Conservation (phyloP, 2,888 invertebrate species). For the Cosmopolites sordidus region DNA sequence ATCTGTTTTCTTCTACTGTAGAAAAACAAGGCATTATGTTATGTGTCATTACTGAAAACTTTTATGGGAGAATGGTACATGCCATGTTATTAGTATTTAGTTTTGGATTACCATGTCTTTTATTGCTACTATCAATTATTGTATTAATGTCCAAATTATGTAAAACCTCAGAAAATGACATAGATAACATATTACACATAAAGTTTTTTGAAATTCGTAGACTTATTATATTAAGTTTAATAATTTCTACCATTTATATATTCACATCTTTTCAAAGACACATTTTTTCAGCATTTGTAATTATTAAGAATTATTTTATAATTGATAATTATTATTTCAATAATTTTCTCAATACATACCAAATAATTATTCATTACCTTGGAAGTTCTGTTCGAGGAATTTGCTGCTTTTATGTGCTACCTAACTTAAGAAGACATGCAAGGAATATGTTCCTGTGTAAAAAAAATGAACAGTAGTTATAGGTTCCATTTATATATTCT, state of each 20-base stretch:
- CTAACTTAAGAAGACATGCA: conserved; percentile 31
- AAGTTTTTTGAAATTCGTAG: conserved; percentile 37
- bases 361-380: conserved; percentile 40
- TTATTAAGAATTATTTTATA: neutral
- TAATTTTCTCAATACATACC: conserved; percentile 31
- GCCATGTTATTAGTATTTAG: conserved; percentile 40
- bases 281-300: conserved; percentile 27
- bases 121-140: conserved; percentile 33
- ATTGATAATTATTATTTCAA: conserved; percentile 23
- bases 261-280: conserved; percentile 41
- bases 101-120: conserved; percentile 21
- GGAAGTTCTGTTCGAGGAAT: conserved; percentile 35
- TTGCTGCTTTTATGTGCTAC: conserved; percentile 33
- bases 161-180: conserved; percentile 34
- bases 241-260: conserved; percentile 37
- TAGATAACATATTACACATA: conserved; percentile 38
- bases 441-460: too few relatives aligned
- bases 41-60: conserved; percentile 54
- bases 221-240: conserved; percentile 38
- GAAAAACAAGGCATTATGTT: conserved; percentile 46
- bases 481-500: too few relatives aligned
- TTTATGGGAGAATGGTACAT: conserved; percentile 46
- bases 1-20: conserved; percentile 51
- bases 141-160: conserved; percentile 37
- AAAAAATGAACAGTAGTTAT: too few relatives aligned